Evolutionary conservation across 1,140 invertebrate species (phyloP).

Genomic region (Eufriesea mexicana): DNA sequence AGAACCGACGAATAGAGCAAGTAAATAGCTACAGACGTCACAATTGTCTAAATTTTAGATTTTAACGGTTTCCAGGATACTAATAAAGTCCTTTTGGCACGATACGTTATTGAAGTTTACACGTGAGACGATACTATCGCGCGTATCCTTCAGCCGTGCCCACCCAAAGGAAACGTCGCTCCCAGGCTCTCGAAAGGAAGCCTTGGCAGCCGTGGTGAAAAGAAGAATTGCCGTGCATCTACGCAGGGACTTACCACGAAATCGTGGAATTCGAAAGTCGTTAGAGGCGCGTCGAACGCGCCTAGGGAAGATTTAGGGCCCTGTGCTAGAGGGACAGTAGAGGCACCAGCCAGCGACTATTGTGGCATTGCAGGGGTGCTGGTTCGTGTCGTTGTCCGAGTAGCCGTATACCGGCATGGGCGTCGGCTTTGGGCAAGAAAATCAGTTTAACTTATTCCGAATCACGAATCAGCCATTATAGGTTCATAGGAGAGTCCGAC

Average conservation of each 20-base stretch:
- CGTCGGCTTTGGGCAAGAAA: constrained; percentile 27
- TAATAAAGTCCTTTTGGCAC: too few relatives aligned
- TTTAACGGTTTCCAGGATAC: too few relatives aligned
- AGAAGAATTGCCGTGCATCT: too few relatives aligned
- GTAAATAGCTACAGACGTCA: too few relatives aligned
- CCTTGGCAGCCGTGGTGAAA: too few relatives aligned
- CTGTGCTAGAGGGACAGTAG: constrained; percentile 6
- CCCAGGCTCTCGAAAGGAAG: too few relatives aligned
- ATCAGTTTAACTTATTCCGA: constrained; percentile 76
- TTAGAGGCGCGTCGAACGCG: neutral
- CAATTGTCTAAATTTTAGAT: too few relatives aligned
- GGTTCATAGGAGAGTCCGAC: constrained; percentile 18
- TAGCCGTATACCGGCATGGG: constrained; percentile 21
- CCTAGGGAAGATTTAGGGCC: constrained; percentile 44
- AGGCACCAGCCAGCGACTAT: constrained; percentile 50
- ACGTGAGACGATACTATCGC: too few relatives aligned
- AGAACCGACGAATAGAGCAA: too few relatives aligned
- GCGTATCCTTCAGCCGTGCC: too few relatives aligned
- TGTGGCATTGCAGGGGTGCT: constrained; percentile 7
- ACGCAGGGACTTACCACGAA: neutral
- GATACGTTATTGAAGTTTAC: too few relatives aligned
- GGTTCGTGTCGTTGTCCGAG: constrained; percentile 44
- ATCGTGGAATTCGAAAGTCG: constrained; percentile 1
- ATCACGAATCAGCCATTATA: constrained; percentile 76
- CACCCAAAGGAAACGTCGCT: too few relatives aligned